A percentile compares a stretch with the other conserved stretches of the same genome.
These are phyloP conservation scores for Fragum sueziense DNA, from an alignment of 2,888 invertebrate genomes.

Conservation along the genomic window DNA sequence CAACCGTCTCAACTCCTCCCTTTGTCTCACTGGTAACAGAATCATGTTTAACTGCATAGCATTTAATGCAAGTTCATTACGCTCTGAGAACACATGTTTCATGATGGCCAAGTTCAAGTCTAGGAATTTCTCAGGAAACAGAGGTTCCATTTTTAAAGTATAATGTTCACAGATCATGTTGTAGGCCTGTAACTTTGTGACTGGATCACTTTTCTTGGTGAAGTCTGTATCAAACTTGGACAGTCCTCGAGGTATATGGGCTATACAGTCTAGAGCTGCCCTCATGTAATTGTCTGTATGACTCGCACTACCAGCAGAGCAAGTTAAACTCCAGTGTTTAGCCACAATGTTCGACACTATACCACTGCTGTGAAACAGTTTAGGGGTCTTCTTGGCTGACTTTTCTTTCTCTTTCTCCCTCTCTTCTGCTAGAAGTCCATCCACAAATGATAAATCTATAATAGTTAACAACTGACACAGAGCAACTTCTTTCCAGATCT, in stretches of 20 bases:
- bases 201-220: slow-evolving; percentile 63
- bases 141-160: slow-evolving; percentile 60
- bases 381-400: slow-evolving; percentile 52
- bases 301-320: slow-evolving; percentile 55
- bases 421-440: slow-evolving; percentile 74
- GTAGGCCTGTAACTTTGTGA: slow-evolving; percentile 75
- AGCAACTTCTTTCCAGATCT: slow-evolving; percentile 77
- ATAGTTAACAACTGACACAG: slow-evolving; percentile 77
- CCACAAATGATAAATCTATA: slow-evolving; percentile 80
- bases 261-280: slow-evolving; percentile 76
- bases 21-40: slow-evolving; percentile 71
- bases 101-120: slow-evolving; percentile 79
- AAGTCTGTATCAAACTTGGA: slow-evolving; percentile 74
- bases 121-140: slow-evolving; percentile 77
- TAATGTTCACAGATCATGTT: slow-evolving; percentile 76
- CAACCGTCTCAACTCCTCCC: slow-evolving; percentile 77
- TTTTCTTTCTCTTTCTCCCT: slow-evolving; percentile 65
- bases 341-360: slow-evolving; percentile 73
- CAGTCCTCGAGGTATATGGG: slow-evolving; percentile 75
- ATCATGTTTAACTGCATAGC: slow-evolving; percentile 78
- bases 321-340: slow-evolving; percentile 69
- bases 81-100: slow-evolving; percentile 75
- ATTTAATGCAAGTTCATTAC: slow-evolving; percentile 67
- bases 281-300: slow-evolving; percentile 74
- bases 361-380: slow-evolving; percentile 56